Base-by-base conservation (phyloP, 2,888 invertebrate genomes). In the Alloscopus bannaensis region DNA sequence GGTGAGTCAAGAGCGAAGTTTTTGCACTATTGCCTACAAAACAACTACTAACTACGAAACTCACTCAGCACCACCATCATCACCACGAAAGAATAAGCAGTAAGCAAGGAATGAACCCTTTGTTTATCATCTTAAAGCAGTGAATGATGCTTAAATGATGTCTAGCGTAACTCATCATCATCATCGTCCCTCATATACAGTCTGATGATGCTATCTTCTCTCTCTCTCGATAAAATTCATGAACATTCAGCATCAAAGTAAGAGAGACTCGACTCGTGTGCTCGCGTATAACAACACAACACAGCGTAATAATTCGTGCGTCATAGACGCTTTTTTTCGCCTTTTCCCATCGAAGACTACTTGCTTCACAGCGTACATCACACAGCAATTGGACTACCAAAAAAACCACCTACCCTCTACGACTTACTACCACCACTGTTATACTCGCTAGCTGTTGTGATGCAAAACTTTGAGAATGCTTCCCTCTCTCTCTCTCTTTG, bases 181-280 rank as follows among this genome's bases (percentile, higher is more conserved):
- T 70, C 77, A 70, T 77, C 62, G 77, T 77, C 77, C 70, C 62
- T 64, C 36, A 3, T n/a, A n/a, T n/a, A n/a, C 4, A 59, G 47
- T 76, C 68, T 68, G 52, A 52, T 52, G 77, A 77, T 77, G 77
- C 77, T 77, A 69, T 70, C 77, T n/a, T n/a, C n/a, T n/a, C n/a
- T n/a, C n/a, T n/a, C n/a, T n/a, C 77, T 77, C 77, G 77, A 77
- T 77, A 77, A 77, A 77, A 77, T 77, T 77, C 77, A 77, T 77
- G 77, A 77, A 77, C 77, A 76, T 69, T 20, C 60, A 62, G 42
- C 57, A 26, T 18, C 31, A 36, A 45, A 52, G 22, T 18, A 59
- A 20, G 47, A 47, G 11, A 52, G 52, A 22, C 52, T 52, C 52
- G 24, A 52, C 52, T 52, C 22, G 52, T 22, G 52, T 22, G 18